Evolutionary conservation across 2,888 invertebrate species (phyloP).

Genomic region (Gymnocheta viridis): DNA sequence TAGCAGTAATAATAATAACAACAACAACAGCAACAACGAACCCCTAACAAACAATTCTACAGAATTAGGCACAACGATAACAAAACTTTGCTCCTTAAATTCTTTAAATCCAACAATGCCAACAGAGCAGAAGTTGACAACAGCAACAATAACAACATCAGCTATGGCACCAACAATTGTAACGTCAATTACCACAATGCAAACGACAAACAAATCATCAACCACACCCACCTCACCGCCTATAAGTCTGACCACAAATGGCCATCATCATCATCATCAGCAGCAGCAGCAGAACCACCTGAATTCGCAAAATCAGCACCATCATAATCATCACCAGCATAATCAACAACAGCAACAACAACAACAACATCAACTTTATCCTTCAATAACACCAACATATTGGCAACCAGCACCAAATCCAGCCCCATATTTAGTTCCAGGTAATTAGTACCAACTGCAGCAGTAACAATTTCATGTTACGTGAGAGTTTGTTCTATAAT

Average conservation of each 20-base stretch:
- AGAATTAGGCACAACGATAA: conserved; percentile 31
- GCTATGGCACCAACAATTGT: conserved; percentile 48
- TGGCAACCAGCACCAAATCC: conserved; percentile 92
- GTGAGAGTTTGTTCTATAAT: conserved; percentile 15
- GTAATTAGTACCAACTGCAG: conserved; percentile 83
- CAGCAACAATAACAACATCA: conserved; percentile 62
- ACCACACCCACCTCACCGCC: conserved; percentile 71
- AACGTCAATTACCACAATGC: conserved; percentile 65
- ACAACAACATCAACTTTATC: conserved; percentile 83
- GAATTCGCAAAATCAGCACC: conserved; percentile 51
- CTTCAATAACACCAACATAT: conserved; percentile 91
- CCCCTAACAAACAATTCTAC: conserved; percentile 13
- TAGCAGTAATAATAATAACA: conserved; percentile 50
- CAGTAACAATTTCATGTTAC: conserved; percentile 22
- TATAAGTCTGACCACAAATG: conserved; percentile 68
- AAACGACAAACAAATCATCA: conserved; percentile 67
- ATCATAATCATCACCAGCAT: conserved; percentile 53
- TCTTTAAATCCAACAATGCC: conserved; percentile 67
- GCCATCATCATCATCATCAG: conserved; percentile 62
- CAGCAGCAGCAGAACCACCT: conserved; percentile 49
- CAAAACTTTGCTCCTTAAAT: conserved; percentile 62
- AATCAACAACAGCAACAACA: conserved; percentile 56
- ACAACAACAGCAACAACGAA: conserved; percentile 61
- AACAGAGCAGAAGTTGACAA: conserved; percentile 54
- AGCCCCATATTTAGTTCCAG: conserved; percentile 92